Base-by-base conservation (phyloP, 2,888 invertebrate genomes). In the Eilema griseolum region DNA sequence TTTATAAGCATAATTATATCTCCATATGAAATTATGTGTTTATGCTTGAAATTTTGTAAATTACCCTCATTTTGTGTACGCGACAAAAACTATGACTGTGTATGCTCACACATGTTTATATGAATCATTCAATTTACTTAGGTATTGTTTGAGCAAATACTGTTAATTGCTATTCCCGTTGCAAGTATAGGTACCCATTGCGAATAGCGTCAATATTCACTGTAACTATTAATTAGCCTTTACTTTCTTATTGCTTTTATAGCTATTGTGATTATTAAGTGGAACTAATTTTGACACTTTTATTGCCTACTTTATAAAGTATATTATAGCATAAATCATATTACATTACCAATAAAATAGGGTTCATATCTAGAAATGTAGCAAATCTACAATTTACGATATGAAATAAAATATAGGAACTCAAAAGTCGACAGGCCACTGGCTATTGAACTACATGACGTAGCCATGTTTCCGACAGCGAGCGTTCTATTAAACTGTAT, bases 401-500 rank as follows among this genome's bases (percentile, higher is more conserved):
- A 62, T 20, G 20, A 23, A 23, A 61, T 3, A 61, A 31, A 31
- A 20, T 31, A 20, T 61, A n/a, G 52, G n/a, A 52, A n/a, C 52
- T 52, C 52, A n/a, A 71, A n/a, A 41, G 57, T 65, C 28, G 56
- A 28, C 57, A 31, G 56, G 33, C 61, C 57, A 61, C 37, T n/a
- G 67, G 67, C 56, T 57, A 67, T 8, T 56, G 52, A n/a, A 59
- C 33, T 64, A 64, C 67, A 37, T 71, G 33, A 61, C 24, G 37
- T 62, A 26, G 28, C 52, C 31, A 10, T 61, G 62, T 61, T 72
- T 66, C 69, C 59, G 65, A 56, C 64, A 65, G 65, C 65, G 71
- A 65, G 65, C 65, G 71, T 68, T 67, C 65, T 56, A 71, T 71
- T 12, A 60, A 37, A 33, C 60, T 33, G 63, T 59, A 60, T 59